Evolutionary conservation across 2,113 vertebrate genomes (phyloP), one percentile per base, ranked within the genome.

Genomic region (Zingel zingel): DNA sequence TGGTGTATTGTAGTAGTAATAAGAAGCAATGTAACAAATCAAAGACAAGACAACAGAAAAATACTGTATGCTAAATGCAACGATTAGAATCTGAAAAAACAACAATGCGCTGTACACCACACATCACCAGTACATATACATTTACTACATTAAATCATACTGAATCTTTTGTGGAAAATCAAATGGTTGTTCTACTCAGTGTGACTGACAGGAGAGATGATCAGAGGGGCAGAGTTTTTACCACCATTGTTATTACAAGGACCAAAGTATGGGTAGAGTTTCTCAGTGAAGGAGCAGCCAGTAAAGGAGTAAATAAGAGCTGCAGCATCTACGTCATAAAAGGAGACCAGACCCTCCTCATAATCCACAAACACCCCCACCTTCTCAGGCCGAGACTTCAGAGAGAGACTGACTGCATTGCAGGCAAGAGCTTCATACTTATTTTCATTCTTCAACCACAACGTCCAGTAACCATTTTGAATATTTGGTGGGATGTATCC

Each of bases 341-440:
- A 76, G 65, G 30, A 81, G 58, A 85, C 77, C 59, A 84, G 47
- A 39, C 82, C 82, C 16, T 84, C 69, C 47, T 84, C 76, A 54
- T 69, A 79, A 59, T 84, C 25, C 47, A 84, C 76, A 63, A 79
- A 84, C 70, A 84, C 82, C 27, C 74, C 74, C 18, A 73, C 61
- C 13, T 61, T 78, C 23, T 61, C 3, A 33, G 68, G 74, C 1
- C 0, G 15, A 5, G 36, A 39, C 48, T 45, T 74, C 21, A 69
- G 56, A 36, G 25, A 12, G n/a, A 84, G 58, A 69, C 0, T 0
- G 14, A 80, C 79, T 9, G 0, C 0, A 9, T 33, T 16, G 7
- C 0, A 33, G 14, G 10, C 19, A 54, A 0, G 0, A 9, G 62
- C 61, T 2, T 0, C 0, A 9, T 48, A 53, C 12, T n/a, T 14